Base-by-base conservation (phyloP, 2,797 vertebrate genomes). In the Caiman crocodilus region DNA sequence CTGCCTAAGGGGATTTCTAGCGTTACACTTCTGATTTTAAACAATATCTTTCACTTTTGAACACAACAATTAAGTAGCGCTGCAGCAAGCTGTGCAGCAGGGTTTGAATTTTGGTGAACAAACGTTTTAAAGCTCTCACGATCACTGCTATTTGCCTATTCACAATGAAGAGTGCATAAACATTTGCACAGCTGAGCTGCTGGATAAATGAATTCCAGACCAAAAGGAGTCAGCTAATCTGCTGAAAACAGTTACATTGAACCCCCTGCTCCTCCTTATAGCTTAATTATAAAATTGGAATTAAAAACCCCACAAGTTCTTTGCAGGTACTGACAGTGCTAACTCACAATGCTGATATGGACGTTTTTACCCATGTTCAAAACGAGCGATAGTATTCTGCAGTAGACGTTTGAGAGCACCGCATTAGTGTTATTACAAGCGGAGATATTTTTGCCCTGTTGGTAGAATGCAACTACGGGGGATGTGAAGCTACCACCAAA, bases 11-110 rank as follows among this genome's bases (percentile, higher is more conserved):
- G 80, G 25, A 55, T 79, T 74, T 65, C 60, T 79, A 35, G 35
- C 80, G 2, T 93, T 76, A 84, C 16, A 61, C 35, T 58, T 55
- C 26, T 5, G 67, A 89, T 79, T 94, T 84, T 15, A 55, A 91
- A n/a, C 32, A 80, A 20, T 67, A 16, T 77, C 90, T 91, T 81
- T 4, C 59, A 58, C 56, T 85, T 94, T 92, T 88, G 50, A 79
- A 78, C 21, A 30, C 76, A 8, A 25, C 50, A 7, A 82, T 28
- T 82, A 21, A 75, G 65, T n/a, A 71, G 78, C 77, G 26, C 30
- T 73, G 65, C 75, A 55, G 65, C 7, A 81, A 74, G 82, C 92
- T n/a, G 35, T 14, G 75, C 78, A 60, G 90, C 84, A 69, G 59
- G 13, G 77, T 94, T 73, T 58, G 87, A 80, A 63, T 55, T 28